Evolutionary conservation across 2,888 invertebrate species (phyloP).

Genomic region (Drosophila helvetica): DNA sequence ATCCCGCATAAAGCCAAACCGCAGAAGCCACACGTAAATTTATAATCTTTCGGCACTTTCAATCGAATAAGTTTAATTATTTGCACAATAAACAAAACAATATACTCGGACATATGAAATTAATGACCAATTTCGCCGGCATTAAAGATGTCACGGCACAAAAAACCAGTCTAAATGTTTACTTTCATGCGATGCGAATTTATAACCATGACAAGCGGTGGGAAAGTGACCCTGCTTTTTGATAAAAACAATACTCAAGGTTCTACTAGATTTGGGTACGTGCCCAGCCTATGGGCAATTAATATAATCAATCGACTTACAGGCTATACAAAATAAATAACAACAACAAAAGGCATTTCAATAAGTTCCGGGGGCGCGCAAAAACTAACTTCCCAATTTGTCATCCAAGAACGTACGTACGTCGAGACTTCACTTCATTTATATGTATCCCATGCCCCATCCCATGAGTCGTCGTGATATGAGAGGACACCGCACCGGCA

Average conservation of each 20-base stretch:
- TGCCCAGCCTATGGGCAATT: conserved; percentile 18
- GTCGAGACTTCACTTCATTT: conserved; percentile 39
- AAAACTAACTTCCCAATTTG: conserved; percentile 69
- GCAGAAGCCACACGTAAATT: not conserved
- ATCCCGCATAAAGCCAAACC: not conserved
- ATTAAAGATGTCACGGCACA: conserved; percentile 24
- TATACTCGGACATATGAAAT: conserved; percentile 12
- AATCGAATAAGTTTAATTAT: conserved; percentile 4
- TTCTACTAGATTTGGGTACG: not conserved
- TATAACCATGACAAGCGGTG: conserved; percentile 46
- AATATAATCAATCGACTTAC: conserved; percentile 26
- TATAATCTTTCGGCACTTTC: conserved; percentile 1
- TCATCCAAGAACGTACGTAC: conserved; percentile 50
- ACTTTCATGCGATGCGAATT: conserved; percentile 35
- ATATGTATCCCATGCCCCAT: conserved; percentile 34
- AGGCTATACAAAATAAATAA: conserved; percentile 31
- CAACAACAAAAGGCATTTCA: conserved; percentile 45
- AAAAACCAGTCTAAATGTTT: conserved; percentile 45
- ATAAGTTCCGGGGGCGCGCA: conserved; percentile 54
- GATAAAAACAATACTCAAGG: not conserved
- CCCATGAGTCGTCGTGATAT: conserved; percentile 33
- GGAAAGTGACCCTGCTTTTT: conserved; percentile 32
- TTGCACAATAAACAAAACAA: not conserved
- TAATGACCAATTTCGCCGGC: conserved; percentile 26
- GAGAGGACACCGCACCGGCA: conserved; percentile 55